Evolutionary conservation across 2,888 invertebrate genomes (phyloP).

Genomic region (Drosophila suboccidentalis): DNA sequence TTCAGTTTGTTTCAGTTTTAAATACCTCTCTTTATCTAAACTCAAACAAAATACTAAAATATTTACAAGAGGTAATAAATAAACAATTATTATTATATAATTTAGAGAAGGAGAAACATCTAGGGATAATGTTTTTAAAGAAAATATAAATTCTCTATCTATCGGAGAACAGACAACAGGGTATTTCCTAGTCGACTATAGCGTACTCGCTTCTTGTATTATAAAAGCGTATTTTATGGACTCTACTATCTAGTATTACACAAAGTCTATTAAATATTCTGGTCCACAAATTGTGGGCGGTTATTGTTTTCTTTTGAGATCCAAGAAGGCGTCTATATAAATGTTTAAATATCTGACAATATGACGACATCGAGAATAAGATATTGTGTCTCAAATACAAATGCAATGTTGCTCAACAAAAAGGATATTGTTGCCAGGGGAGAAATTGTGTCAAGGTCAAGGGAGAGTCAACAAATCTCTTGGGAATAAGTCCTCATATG

Average conservation of each 20-base stretch:
- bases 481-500: background rate
- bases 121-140: background rate
- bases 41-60: too few relatives aligned
- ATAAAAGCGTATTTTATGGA: conserved; percentile 62
- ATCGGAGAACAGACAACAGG: background rate
- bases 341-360: conserved; percentile 27
- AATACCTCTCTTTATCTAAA: background rate
- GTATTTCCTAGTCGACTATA: background rate
- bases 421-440: conserved; percentile 46
- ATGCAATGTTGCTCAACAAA: conserved; percentile 28
- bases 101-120: too few relatives aligned
- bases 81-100: too few relatives aligned
- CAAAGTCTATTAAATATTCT: conserved; percentile 61
- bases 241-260: conserved; percentile 65
- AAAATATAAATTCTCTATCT: background rate
- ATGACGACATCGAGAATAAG: conserved; percentile 55
- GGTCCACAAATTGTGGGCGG: conserved; percentile 65
- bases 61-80: too few relatives aligned
- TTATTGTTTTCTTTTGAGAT: conserved; percentile 67
- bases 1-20: background rate
- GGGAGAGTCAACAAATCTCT: conserved; percentile 25
- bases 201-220: conserved; percentile 21
- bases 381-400: conserved; percentile 22
- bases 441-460: conserved; percentile 56
- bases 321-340: conserved; percentile 11